Percentiles rank a stretch among this genome's conserved stretches.
These are phyloP conservation scores for Luidia sarsii DNA, from an alignment of 53 echinoderm and acorn worm species.

Conservation along the genomic window DNA sequence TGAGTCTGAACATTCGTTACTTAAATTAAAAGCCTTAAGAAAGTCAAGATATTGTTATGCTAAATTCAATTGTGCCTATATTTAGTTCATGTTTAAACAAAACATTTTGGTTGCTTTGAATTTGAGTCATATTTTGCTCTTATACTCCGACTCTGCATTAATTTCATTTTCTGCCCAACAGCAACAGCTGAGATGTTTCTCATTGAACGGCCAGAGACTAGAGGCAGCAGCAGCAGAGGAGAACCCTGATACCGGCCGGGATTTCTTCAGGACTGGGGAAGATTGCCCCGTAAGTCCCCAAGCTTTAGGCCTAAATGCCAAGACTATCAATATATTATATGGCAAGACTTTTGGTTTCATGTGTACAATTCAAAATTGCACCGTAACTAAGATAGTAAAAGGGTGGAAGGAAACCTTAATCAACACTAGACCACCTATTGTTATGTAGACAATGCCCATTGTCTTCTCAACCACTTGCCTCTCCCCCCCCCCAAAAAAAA, in stretches of 20 bases:
- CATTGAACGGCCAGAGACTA: neutral
- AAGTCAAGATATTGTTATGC: neutral
- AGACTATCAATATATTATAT: neutral
- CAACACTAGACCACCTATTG: no score
- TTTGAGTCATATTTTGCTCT: neutral
- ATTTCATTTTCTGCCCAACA: neutral
- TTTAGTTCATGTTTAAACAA: neutral
- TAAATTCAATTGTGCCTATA: neutral
- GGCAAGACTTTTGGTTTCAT: neutral
- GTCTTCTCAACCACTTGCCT: no score
- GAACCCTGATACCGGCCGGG: neutral
- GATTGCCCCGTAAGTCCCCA: conserved; percentile 9
- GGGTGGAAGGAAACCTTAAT: no score
- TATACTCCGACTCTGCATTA: no score
- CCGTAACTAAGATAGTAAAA: no score
- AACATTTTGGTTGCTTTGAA: neutral
- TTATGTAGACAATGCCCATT: no score
- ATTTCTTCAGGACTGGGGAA: conserved; percentile 32
- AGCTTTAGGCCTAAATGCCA: neutral
- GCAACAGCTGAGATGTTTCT: neutral
- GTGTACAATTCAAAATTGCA: neutral
- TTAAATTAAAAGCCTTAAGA: no score
- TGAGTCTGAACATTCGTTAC: no score
- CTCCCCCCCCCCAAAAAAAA: no score
- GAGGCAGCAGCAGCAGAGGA: neutral